Evolutionary conservation across 2,888 invertebrate genomes (phyloP), one percentile per base, ranked within the genome.

Genomic region (Noctuana brunneofusca): DNA sequence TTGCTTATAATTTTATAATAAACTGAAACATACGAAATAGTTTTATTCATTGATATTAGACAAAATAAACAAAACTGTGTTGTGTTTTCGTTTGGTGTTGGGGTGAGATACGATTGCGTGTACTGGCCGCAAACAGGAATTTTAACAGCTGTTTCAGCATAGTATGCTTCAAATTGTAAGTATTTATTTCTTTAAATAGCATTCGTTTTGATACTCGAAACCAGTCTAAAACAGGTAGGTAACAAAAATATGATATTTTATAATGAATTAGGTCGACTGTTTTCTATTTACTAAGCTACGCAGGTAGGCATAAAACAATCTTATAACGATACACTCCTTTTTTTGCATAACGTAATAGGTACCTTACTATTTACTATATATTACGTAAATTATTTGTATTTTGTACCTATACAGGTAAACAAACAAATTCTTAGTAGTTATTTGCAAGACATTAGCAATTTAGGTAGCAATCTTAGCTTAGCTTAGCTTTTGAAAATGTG

Each of bases 121-220:
- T 30, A 72, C 68, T 68, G 65, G 63, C 69, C 71, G 65, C 67
- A 76, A 76, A 79, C 78, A 78, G 75, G 78, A 75, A 77, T 79
- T 81, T 75, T 70, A 85, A 79, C 85, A 86, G 83, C 87, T 84
- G 84, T 81, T 83, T 72, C 75, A 76, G 84, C 87, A 86, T 88
- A 89, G 87, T 86, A 89, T 89, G 90, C 83, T 86, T 78, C 78
- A 83, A 84, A 84, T 77, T 86, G 89, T 89, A 73, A 89, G 89
- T 89, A 83, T 18, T 48, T 46, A 16, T 46, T 11, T 46, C 1
- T 46, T 20, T 46, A 20, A 2, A 38, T 27, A 11, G 1, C 3
- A 32, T 32, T 32, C 11, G 6, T 27, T 27, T 27, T 27, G 6
- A 5, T 27, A 3, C 8, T 27, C 5, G 8, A 8, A 27, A 27